Percentiles rank a stretch among this genome's conserved stretches.
These are phyloP conservation scores for Epinephelus fuscoguttatus DNA, from an alignment of 2,113 vertebrate species.

Conservation along the genomic window DNA sequence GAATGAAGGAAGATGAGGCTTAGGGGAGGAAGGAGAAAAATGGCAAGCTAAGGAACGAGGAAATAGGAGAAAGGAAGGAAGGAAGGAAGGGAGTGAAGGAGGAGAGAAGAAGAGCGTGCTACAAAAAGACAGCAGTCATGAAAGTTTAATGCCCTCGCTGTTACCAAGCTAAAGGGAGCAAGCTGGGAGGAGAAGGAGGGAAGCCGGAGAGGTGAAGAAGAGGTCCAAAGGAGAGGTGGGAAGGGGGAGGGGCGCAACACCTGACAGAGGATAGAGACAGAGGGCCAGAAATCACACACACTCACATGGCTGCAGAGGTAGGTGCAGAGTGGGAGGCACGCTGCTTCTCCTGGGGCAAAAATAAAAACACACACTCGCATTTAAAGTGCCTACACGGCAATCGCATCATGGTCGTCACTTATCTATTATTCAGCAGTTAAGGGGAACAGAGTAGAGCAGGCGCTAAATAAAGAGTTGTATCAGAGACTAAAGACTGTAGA, in stretches of 20 bases:
- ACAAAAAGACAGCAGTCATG: slow-evolving; percentile 69
- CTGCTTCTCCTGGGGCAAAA: slow-evolving; percentile 8
- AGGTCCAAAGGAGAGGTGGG: background rate
- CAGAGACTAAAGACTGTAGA: slow-evolving; percentile 50
- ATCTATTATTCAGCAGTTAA: slow-evolving; percentile 82
- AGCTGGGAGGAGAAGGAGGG: slow-evolving; percentile 16
- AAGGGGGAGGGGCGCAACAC: slow-evolving; percentile 3
- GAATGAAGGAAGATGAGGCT: background rate
- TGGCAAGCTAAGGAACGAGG: background rate
- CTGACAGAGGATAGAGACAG: slow-evolving; percentile 11
- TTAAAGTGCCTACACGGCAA: slow-evolving; percentile 70
- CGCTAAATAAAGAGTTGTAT: slow-evolving; percentile 68
- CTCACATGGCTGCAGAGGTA: background rate
- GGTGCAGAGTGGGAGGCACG: slow-evolving; percentile 31
- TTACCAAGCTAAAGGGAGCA: slow-evolving; percentile 65
- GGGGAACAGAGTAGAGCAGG: slow-evolving; percentile 52
- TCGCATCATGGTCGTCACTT: slow-evolving; percentile 71
- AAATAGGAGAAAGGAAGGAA: background rate
- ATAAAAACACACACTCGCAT: slow-evolving; percentile 37
- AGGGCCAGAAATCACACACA: slow-evolving; percentile 15
- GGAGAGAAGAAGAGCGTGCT: slow-evolving; percentile 12
- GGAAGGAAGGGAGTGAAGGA: background rate
- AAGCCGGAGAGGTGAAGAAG: slow-evolving; percentile 30
- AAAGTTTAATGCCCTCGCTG: slow-evolving; percentile 74
- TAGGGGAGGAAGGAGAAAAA: background rate